Conservation (phyloP, 1,140 invertebrate species). For the Trichogramma pretiosum region DNA sequence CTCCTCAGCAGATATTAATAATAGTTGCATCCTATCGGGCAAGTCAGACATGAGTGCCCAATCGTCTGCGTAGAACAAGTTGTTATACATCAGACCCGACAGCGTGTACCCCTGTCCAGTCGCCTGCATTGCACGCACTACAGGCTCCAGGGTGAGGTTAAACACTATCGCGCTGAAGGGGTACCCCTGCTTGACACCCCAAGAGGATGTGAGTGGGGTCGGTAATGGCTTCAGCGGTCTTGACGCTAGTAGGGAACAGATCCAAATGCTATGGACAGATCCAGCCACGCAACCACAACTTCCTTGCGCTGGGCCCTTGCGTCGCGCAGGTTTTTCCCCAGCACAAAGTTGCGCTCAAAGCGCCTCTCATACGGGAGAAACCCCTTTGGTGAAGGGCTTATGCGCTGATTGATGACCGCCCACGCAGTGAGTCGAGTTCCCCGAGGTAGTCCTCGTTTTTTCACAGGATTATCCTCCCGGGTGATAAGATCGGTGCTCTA, state of each 20-base stretch:
- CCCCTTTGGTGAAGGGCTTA: constrained; percentile 25
- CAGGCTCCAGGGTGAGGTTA: not conserved
- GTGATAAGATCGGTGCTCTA: no score
- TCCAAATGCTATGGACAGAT: not conserved
- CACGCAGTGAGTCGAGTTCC: constrained; percentile 9
- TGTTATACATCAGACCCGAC: not conserved
- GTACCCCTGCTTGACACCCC: not conserved
- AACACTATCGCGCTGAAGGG: not conserved
- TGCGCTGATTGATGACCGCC: not conserved
- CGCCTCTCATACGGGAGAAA: constrained; percentile 30
- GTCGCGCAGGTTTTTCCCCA: constrained; percentile 21
- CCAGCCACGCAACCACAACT: not conserved
- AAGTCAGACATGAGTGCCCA: not conserved
- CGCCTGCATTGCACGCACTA: not conserved
- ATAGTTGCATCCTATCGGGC: constrained; percentile 7
- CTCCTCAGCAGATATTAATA: constrained; percentile 13
- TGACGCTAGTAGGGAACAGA: not conserved
- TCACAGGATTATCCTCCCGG: no score
- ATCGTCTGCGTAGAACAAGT: not conserved
- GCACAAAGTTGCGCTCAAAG: constrained; percentile 32
- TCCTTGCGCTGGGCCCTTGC: not conserved
- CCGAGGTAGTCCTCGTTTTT: no score
- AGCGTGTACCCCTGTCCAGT: not conserved
- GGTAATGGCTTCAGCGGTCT: not conserved
- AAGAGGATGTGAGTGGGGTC: not conserved